These are phyloP conservation scores for Columba janthina DNA, from an alignment of 2,113 vertebrate species.

Conservation along the genomic window DNA sequence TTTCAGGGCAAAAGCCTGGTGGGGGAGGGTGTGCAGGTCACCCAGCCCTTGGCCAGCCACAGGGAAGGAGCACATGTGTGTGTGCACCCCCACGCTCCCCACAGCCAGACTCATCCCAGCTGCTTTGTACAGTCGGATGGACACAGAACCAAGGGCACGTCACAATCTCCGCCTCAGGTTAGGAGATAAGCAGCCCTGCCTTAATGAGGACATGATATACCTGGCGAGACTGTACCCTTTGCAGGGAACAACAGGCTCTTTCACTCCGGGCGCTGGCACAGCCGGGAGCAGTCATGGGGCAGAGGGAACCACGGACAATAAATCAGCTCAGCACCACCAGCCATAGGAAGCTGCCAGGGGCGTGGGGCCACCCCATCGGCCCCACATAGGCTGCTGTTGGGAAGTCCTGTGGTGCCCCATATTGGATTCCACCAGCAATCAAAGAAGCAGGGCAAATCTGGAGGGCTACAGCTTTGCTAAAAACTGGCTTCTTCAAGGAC, in stretches of 20 bases:
- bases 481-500: not conserved
- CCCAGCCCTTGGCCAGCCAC: not conserved
- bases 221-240: not conserved
- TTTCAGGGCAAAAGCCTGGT: not conserved
- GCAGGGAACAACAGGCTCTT: not conserved
- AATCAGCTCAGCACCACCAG: not conserved
- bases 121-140: not conserved
- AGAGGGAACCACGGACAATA: not conserved
- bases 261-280: not conserved
- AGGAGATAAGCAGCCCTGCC: constrained; percentile 16
- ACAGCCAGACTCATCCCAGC: not conserved
- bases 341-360: not conserved
- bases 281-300: not conserved
- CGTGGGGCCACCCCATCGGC: not conserved
- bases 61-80: not conserved
- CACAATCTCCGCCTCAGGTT: not conserved
- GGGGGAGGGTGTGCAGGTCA: not conserved
- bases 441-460: not conserved
- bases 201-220: constrained; percentile 9
- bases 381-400: not conserved
- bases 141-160: not conserved
- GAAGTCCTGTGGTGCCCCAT: not conserved
- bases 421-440: not conserved
- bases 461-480: not conserved
- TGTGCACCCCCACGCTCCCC: not conserved